Base-by-base conservation (phyloP, 2,797 vertebrate genomes). In the Pangasius sanitwongsei region DNA sequence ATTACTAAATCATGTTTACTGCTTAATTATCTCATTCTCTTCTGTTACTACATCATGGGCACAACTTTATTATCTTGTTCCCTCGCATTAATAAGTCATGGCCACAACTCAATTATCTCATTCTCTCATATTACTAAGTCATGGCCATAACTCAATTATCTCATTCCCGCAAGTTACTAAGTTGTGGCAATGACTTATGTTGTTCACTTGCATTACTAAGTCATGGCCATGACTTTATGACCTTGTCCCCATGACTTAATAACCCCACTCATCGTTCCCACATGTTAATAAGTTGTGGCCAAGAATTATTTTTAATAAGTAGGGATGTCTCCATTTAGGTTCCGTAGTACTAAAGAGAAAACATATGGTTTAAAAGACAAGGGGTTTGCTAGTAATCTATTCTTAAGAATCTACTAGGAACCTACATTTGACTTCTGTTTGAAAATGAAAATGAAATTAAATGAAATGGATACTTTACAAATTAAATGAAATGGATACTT, bases 401-500 rank as follows among this genome's bases (percentile, higher is more conserved):
- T 84, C 83, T 50, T 48, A 84, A 69, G 50, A 57, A 82, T 41
- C 69, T 72, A 48, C 31, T 6, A 59, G 65, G 74, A 70, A 37
- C 83, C 48, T 86, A 83, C n/a, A 59, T 53, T 28, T 41, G 69
- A 53, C 48, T 25, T 88, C 31, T 80, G 55, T 87, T 67, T 82
- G 78, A 31, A 63, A 44, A 44, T 44, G 44, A 44, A 44, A 44
- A 44, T 6, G 44, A 44, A 44, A 6, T 44, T 85, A 87, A 91
- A 91, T 61, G 57, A 84, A 85, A 86, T 57, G 82, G 31, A 83
- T 83, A 90, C 41, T 86, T 74, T 86, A 89, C 89, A 86, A 41
- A 5, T 41, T 87, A 87, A 91, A 91, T 61, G 57, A 84, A 85
- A 86, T 57, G 82, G 31, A 83, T 83, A 90, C 41, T 86, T 74